A percentile compares a stretch with the other conserved stretches of the same genome.
These are phyloP conservation scores for Brachyhypopomus occidentalis DNA, from an alignment of 2,113 vertebrate genomes.

Conservation along the genomic window DNA sequence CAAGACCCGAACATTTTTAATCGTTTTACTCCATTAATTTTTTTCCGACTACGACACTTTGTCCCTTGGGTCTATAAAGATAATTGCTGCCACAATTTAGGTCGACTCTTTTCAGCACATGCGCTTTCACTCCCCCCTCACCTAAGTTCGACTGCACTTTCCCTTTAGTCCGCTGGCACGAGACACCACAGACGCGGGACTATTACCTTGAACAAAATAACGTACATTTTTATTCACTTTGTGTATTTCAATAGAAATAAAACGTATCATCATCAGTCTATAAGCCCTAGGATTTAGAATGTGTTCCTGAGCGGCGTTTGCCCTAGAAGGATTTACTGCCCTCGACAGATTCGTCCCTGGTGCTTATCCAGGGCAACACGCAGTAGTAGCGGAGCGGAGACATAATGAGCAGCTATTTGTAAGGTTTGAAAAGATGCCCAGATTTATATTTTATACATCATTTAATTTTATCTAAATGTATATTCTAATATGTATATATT, in stretches of 20 bases:
- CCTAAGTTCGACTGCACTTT: constrained; percentile 44
- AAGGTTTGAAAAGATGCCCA: too few species aligned
- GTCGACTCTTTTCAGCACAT: constrained; percentile 59
- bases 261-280: background rate
- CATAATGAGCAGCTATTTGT: too few species aligned
- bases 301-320: constrained; percentile 50
- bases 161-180: constrained; percentile 10
- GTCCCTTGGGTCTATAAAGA: constrained; percentile 60
- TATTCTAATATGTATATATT: too few species aligned
- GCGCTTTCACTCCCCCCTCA: constrained; percentile 49
- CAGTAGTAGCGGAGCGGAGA: constrained; percentile 45
- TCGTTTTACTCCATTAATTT: constrained; percentile 66
- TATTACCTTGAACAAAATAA: too few species aligned
- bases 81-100: constrained; percentile 71
- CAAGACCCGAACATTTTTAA: constrained; percentile 51
- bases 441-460: too few species aligned
- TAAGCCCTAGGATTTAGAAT: constrained; percentile 10
- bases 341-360: constrained; percentile 57
- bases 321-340: constrained; percentile 66
- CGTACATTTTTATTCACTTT: background rate
- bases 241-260: background rate
- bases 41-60: constrained; percentile 46
- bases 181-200: background rate
- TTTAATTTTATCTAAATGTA: too few species aligned
- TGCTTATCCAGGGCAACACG: constrained; percentile 61